Conservation (phyloP, 2,113 vertebrate species). For the Syngnathoides biaculeatus region DNA sequence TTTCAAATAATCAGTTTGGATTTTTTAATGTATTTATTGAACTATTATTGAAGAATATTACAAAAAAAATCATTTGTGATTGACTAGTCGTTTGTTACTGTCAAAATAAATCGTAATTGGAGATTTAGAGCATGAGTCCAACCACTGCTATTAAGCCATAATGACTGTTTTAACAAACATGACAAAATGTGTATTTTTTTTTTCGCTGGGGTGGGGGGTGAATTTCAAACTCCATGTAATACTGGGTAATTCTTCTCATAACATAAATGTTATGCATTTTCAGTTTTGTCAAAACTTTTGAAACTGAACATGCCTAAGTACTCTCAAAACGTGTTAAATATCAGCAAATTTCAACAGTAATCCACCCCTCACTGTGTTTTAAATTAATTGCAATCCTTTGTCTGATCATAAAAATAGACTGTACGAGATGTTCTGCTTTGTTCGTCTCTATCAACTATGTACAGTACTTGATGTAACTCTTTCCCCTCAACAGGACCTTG, state of each 20-base stretch:
- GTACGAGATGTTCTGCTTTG: conserved; percentile 31
- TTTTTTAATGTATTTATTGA: too few relatives aligned
- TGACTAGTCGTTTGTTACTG: too few relatives aligned
- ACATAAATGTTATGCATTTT: not conserved
- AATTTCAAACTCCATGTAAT: not conserved
- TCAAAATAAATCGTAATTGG: too few relatives aligned
- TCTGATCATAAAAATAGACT: conserved; percentile 20
- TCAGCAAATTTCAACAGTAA: not conserved
- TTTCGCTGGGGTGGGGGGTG: too few relatives aligned
- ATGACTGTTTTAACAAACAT: not conserved
- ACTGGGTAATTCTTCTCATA: not conserved
- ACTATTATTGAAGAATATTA: too few relatives aligned
- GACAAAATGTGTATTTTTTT: not conserved
- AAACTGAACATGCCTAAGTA: not conserved
- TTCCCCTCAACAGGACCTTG: conserved; percentile 78
- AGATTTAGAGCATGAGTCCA: too few relatives aligned
- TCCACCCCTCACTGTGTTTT: conserved; percentile 46
- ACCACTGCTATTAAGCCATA: not conserved
- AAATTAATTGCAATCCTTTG: conserved; percentile 2
- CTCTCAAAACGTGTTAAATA: not conserved
- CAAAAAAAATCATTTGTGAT: too few relatives aligned
- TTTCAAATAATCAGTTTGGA: too few relatives aligned
- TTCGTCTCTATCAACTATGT: not conserved
- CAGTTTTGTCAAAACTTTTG: not conserved
- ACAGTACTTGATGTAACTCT: not conserved